phyloP scores from a whole-genome alignment of 2,888 invertebrate genomes.

The Drosophila anomalata region DNA sequence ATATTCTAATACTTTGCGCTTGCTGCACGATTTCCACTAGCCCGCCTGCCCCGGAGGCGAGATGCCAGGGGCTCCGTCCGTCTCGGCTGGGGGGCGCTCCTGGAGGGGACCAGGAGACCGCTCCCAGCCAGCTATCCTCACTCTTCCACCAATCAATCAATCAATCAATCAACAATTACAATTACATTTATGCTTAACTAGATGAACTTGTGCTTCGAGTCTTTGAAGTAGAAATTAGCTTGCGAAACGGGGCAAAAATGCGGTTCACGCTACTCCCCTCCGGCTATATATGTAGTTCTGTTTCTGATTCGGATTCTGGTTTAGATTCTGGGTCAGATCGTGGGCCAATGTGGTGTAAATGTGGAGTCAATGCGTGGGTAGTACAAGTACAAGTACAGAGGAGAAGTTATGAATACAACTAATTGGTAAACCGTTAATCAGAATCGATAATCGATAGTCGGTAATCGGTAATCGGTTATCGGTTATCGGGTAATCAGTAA shows the following conservation, averaged over 20 bases:
- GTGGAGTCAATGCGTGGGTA: constrained; percentile 43
- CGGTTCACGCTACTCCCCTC: not conserved
- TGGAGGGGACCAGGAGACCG: not conserved
- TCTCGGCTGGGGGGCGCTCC: not conserved
- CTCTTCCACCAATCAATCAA: constrained; percentile 8
- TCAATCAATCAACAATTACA: constrained; percentile 44
- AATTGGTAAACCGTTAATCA: constrained; percentile 21
- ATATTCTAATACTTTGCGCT: constrained; percentile 71
- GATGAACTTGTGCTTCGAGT: constrained; percentile 73
- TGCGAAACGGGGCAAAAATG: constrained; percentile 22
- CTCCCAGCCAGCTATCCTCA: not conserved
- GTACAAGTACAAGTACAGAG: constrained; percentile 32
- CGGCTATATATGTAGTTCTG: constrained; percentile 9
- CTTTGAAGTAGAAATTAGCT: constrained; percentile 58
- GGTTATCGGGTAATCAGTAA: not conserved
- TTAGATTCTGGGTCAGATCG: constrained; percentile 11
- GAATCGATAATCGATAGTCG: constrained; percentile 27
- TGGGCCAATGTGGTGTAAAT: constrained; percentile 40
- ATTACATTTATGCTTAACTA: constrained; percentile 51
- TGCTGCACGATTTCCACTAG: constrained; percentile 64
- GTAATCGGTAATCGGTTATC: constrained; percentile 22
- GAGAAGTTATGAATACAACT: constrained; percentile 47
- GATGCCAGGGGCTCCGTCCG: constrained; percentile 8
- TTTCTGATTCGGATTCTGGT: constrained; percentile 6
- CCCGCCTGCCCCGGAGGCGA: not conserved